phyloP scores from a whole-genome alignment of 2,797 vertebrate genomes.

The Sphenopsis melanotis region DNA sequence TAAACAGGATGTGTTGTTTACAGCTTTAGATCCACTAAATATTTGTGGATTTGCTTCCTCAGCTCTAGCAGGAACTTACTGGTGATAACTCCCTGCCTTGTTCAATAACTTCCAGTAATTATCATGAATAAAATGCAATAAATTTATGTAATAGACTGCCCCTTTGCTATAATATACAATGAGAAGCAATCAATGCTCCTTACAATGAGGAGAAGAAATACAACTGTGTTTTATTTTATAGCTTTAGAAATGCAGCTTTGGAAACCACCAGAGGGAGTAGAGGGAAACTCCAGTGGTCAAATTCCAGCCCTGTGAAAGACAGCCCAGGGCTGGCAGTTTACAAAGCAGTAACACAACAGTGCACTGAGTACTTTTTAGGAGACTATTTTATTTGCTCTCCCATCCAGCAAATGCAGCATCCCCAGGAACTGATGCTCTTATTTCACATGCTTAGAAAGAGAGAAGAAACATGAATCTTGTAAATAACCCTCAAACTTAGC shows the following conservation, averaged over 20 bases:
- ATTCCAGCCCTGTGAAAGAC: conserved; percentile 34
- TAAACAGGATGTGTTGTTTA: conserved; percentile 74
- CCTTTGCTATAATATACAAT: conserved; percentile 80
- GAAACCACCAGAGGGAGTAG: conserved; percentile 76
- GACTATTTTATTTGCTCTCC: conserved; percentile 48
- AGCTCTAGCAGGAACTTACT: conserved; percentile 70
- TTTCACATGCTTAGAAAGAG: conserved; percentile 8
- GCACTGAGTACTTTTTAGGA: not conserved
- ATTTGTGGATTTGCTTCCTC: conserved; percentile 76
- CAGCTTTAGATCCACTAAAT: conserved; percentile 72
- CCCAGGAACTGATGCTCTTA: not conserved
- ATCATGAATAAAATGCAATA: conserved; percentile 78
- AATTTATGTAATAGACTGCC: conserved; percentile 79
- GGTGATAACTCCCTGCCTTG: conserved; percentile 76
- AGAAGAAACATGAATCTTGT: not conserved
- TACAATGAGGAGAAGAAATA: conserved; percentile 80
- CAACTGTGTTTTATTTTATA: conserved; percentile 71
- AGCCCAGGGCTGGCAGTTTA: conserved; percentile 54
- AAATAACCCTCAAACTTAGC: conserved; percentile 52
- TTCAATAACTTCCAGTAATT: conserved; percentile 84
- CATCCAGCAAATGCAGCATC: conserved; percentile 14
- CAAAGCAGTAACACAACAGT: conserved; percentile 11
- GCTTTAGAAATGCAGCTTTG: conserved; percentile 60
- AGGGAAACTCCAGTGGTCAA: conserved; percentile 66
- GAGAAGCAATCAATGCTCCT: conserved; percentile 77